Conservation (phyloP, 2,113 vertebrate genomes). For the Erpornis zantholeuca region DNA sequence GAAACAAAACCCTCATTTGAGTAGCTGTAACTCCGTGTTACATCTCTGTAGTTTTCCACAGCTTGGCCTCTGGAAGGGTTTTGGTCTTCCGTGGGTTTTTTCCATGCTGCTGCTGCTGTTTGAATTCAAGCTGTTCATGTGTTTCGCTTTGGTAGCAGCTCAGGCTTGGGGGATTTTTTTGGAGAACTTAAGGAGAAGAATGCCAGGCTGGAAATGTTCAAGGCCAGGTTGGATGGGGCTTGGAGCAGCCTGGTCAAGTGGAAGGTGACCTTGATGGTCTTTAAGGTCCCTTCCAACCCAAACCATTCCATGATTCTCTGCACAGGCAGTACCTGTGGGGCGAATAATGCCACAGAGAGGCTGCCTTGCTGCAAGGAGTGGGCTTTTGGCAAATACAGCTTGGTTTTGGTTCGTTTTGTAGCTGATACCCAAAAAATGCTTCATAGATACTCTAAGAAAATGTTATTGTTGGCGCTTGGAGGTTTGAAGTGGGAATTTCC, state of each 20-base stretch:
- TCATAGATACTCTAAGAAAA: neutral
- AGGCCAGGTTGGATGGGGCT: neutral
- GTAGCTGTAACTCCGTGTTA: neutral
- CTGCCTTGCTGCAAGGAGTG: neutral
- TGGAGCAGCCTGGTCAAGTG: neutral
- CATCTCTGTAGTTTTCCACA: slow-evolving; percentile 35
- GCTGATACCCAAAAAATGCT: neutral
- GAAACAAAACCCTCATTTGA: neutral
- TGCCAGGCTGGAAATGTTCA: neutral
- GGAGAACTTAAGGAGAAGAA: neutral
- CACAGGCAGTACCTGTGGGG: neutral
- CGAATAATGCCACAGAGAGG: neutral
- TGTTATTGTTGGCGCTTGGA: neutral
- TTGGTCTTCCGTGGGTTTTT: slow-evolving; percentile 13
- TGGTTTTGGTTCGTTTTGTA: neutral
- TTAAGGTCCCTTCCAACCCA: neutral
- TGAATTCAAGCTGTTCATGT: neutral
- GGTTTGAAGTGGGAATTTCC: neutral
- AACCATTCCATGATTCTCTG: neutral
- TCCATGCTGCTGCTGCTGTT: neutral
- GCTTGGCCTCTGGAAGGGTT: neutral
- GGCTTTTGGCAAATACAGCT: neutral
- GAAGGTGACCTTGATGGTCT: neutral
- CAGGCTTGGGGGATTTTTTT: neutral
- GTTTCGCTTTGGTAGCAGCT: neutral